phyloP scores from a whole-genome alignment of 2,797 vertebrate genomes.

The Limosa lapponica region DNA sequence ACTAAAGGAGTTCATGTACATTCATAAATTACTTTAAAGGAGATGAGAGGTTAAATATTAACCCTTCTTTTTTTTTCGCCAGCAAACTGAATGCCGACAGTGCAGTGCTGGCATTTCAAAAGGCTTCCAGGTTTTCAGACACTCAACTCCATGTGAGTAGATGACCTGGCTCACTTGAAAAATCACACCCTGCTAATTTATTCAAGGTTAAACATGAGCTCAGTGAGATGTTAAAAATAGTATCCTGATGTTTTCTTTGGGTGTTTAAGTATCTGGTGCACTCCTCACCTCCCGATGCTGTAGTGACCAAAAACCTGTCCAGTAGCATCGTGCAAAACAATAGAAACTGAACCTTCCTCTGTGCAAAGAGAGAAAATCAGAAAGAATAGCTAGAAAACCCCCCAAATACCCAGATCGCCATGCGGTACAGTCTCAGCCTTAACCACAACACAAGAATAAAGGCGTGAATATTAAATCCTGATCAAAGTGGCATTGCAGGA shows the following conservation, averaged over 20 bases:
- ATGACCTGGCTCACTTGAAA: background rate
- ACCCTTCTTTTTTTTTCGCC: background rate
- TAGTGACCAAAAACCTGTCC: background rate
- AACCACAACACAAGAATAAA: background rate
- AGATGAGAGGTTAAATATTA: slow-evolving; percentile 34
- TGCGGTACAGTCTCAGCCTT: background rate
- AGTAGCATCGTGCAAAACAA: background rate
- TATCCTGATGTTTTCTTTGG: background rate
- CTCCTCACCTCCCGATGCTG: background rate
- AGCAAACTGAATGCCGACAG: background rate
- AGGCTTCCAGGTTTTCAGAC: background rate
- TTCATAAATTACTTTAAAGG: background rate
- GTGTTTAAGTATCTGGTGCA: background rate
- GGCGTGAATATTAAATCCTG: background rate
- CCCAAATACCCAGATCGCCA: rapidly evolving
- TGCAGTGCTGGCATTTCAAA: background rate
- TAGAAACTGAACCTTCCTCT: background rate
- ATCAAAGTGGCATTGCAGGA: background rate
- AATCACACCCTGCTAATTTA: background rate
- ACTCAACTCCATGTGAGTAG: background rate
- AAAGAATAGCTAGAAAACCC: background rate
- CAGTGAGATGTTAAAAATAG: slow-evolving; percentile 21
- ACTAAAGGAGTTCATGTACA: background rate
- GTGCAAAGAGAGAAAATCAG: background rate
- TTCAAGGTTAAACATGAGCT: background rate